These are phyloP conservation scores for Azemiops feae DNA, from an alignment of 2,113 vertebrate species.

Conservation along the genomic window DNA sequence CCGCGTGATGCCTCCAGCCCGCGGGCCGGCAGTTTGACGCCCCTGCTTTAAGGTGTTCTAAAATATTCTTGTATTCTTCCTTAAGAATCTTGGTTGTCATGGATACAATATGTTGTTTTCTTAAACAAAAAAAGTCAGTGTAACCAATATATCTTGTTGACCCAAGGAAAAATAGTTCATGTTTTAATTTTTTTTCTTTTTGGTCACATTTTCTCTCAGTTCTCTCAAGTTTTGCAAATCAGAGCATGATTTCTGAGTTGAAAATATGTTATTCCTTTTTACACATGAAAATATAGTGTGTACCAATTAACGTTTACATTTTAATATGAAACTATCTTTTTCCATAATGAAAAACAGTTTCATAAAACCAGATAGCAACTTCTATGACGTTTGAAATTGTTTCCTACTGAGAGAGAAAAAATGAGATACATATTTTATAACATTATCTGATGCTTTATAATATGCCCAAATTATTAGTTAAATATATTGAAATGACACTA, in stretches of 20 bases:
- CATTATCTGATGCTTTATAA: background rate
- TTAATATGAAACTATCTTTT: background rate
- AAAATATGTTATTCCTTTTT: background rate
- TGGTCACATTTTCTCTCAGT: background rate
- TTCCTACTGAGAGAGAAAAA: background rate
- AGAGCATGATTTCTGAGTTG: background rate
- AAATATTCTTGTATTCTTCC: background rate
- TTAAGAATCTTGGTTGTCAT: background rate
- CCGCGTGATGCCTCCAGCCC: too few relatives aligned
- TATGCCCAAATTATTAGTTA: background rate
- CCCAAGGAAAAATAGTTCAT: constrained; percentile 5
- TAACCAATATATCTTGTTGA: background rate
- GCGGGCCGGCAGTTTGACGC: too few relatives aligned
- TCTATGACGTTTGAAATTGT: background rate
- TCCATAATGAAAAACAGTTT: background rate
- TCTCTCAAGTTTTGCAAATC: background rate
- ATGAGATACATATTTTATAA: background rate
- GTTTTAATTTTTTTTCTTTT: background rate
- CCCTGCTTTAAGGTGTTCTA: background rate
- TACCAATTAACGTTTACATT: background rate
- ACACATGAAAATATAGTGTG: background rate
- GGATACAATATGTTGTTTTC: background rate
- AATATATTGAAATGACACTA: background rate
- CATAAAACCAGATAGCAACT: background rate
- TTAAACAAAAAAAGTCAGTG: background rate